phyloP scores from a whole-genome alignment of 2,113 vertebrate genomes.

The Ophthalmolycus amberensis region DNA sequence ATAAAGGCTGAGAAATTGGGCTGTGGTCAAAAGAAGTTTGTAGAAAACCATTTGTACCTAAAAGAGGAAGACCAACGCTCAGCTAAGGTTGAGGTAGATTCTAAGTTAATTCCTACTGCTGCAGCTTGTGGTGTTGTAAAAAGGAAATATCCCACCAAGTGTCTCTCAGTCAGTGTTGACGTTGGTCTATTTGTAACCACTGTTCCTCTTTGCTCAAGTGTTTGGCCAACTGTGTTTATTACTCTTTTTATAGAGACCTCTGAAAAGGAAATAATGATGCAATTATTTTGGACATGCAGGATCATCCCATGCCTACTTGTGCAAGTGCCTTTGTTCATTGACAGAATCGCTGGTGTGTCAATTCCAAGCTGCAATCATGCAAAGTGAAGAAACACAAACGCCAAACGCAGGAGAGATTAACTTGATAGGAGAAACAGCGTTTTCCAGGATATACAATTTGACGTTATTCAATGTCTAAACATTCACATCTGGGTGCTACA shows the following conservation, averaged over 20 bases:
- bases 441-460: background rate
- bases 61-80: background rate
- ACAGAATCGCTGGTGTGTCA: background rate
- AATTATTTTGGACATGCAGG: background rate
- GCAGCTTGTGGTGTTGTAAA: no score
- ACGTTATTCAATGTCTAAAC: no score
- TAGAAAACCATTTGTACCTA: background rate
- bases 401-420: background rate
- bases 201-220: background rate
- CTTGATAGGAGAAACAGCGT: background rate
- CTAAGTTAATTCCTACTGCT: no score
- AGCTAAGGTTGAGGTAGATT: background rate
- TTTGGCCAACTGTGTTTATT: background rate
- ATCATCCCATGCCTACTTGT: no score
- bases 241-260: background rate
- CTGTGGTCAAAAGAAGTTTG: background rate
- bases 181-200: background rate
- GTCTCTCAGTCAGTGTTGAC: background rate
- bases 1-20: background rate
- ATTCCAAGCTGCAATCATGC: background rate
- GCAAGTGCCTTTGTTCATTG: background rate
- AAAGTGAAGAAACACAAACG: background rate
- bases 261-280: background rate
- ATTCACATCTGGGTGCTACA: background rate
- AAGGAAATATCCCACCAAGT: background rate